Base-by-base conservation (phyloP, 1,140 invertebrate species). In the Drosophila mauritiana region DNA sequence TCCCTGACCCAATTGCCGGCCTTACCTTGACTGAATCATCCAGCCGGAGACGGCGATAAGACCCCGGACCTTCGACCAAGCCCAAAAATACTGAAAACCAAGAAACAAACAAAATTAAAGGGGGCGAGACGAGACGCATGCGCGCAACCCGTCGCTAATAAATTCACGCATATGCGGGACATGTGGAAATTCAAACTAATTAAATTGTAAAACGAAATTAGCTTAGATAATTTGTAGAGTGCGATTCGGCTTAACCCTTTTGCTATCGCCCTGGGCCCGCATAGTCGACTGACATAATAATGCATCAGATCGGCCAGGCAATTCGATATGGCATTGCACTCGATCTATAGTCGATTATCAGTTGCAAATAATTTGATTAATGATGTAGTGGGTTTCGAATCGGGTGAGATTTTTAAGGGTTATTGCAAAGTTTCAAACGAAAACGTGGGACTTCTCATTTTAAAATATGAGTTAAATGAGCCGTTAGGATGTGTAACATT, bases 201-300 rank as follows among this genome's bases (percentile, higher is more conserved):
- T 88, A 89, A 88, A 88, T 88, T 88, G 84, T 88, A 69, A 88
- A 88, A 70, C 42, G 81, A 88, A 78, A 84, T 84, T 84, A 84
- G 80, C 80, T 68, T 85, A 85, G 83, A 85, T 77, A 56, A 61
- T 77, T 69, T n/a, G 22, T 40, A 8, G 27, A 31, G 17, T 10
- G 10, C 25, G 34, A 37, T 17, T 31, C 39, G 55, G 36, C 48
- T 56, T 70, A 81, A 88, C 83, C 82, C 82, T 62, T 62, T 86
- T 70, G 48, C 45, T 34, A 22, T 40, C 34, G 34, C 20, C 6
- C 5, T n/a, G 51, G 31, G 65, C 82, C 83, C 83, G 82, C 83
- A 88, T 85, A 17, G 39, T 4, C 12, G 25, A 27, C 25, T 88
- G 83, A 77, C 84, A 67, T 68, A 86, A 86, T 82, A 80, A 69